phyloP scores from a whole-genome alignment of 1,140 invertebrate species.

The Neodiprion lecontei region DNA sequence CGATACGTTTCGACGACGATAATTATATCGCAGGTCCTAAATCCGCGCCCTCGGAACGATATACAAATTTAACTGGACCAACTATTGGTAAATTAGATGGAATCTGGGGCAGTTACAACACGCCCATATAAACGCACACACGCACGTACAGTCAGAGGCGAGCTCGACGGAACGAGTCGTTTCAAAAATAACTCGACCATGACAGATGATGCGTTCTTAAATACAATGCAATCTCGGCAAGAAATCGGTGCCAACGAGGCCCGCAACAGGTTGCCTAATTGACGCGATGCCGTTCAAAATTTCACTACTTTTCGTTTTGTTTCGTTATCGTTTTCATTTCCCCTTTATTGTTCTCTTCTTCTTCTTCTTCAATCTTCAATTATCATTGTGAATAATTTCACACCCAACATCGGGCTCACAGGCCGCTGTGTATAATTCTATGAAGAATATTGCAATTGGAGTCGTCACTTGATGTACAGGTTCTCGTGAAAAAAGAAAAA shows the following conservation, averaged over 20 bases:
- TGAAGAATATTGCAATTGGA: too few relatives aligned
- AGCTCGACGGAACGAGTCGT: background rate
- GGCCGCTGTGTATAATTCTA: too few relatives aligned
- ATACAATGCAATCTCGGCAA: background rate
- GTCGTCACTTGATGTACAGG: too few relatives aligned
- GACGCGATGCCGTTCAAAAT: too few relatives aligned
- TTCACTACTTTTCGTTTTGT: too few relatives aligned
- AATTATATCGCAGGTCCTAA: background rate
- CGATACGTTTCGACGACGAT: background rate
- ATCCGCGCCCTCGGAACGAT: constrained; percentile 25
- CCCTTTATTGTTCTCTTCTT: background rate
- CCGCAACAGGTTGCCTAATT: too few relatives aligned
- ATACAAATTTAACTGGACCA: constrained; percentile 40
- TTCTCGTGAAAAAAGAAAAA: too few relatives aligned
- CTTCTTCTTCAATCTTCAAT: background rate
- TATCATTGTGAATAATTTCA: background rate
- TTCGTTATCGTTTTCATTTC: too few relatives aligned
- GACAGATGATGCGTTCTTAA: background rate
- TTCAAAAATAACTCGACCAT: constrained; percentile 1
- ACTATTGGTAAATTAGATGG: constrained; percentile 51
- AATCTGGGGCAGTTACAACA: constrained; percentile 55
- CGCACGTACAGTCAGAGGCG: too few relatives aligned
- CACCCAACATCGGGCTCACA: too few relatives aligned
- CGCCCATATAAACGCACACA: constrained; percentile 17
- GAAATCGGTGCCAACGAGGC: background rate